Conservation (phyloP, 2,888 invertebrate species). For the Conus canariensis region DNA sequence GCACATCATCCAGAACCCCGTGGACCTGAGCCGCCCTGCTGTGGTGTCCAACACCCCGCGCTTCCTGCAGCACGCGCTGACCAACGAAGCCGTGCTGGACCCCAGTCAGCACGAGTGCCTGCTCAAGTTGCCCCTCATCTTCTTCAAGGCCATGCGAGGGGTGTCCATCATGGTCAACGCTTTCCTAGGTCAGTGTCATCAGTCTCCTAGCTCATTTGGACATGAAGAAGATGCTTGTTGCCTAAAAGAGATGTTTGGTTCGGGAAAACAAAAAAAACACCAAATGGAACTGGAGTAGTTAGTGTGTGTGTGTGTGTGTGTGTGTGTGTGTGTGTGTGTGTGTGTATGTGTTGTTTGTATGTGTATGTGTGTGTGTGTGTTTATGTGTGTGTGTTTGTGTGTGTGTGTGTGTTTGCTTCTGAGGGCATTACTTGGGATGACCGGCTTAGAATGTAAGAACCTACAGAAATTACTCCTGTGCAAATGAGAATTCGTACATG, state of each 20-base stretch:
- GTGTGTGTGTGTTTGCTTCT: too few species aligned
- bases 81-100: conserved; percentile 87
- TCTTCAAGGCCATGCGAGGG: conserved; percentile 95
- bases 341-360: too few species aligned
- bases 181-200: conserved; percentile 88
- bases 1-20: conserved; percentile 96
- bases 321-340: not conserved
- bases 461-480: too few species aligned
- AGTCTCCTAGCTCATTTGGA: not conserved
- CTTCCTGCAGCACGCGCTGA: conserved; percentile 89
- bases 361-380: too few species aligned
- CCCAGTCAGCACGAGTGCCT: conserved; percentile 88
- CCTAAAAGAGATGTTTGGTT: not conserved
- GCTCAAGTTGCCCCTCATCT: conserved; percentile 87
- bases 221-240: not conserved
- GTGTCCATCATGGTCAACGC: conserved; percentile 96
- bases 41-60: conserved; percentile 86
- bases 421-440: too few species aligned
- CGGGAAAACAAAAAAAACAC: too few species aligned
- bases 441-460: too few species aligned
- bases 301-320: not conserved
- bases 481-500: too few species aligned
- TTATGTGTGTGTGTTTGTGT: too few species aligned
- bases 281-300: too few species aligned
- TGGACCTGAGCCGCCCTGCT: conserved; percentile 84